These are phyloP conservation scores for Axis porcinus DNA, from an alignment of 2,113 vertebrate genomes.

Conservation along the genomic window DNA sequence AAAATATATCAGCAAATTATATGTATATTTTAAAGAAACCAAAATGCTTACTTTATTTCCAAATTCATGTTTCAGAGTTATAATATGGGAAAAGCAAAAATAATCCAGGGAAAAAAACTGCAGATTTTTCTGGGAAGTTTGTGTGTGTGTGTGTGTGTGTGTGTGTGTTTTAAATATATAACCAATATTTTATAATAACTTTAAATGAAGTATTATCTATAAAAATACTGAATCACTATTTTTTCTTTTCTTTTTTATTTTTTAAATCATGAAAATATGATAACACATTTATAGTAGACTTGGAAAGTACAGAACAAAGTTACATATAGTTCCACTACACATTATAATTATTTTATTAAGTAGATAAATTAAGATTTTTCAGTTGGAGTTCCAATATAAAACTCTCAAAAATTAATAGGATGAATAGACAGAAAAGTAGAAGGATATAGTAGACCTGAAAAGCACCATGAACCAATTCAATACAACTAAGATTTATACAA, in stretches of 20 bases:
- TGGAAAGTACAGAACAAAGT: neutral
- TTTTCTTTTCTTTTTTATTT: neutral
- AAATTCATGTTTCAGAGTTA: neutral
- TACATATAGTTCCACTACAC: neutral
- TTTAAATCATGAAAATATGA: neutral
- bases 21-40: neutral
- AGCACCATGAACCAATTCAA: neutral
- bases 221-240: neutral
- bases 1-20: neutral
- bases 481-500: neutral
- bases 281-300: neutral
- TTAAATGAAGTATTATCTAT: neutral
- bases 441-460: neutral
- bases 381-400: neutral
- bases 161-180: neutral
- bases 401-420: neutral
- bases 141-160: neutral
- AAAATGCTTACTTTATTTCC: neutral
- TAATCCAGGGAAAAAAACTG: neutral
- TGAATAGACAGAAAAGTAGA: neutral
- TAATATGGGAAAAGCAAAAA: slow-evolving; percentile 6
- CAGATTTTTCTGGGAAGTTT: neutral
- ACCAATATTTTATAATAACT: neutral
- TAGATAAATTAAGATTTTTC: neutral
- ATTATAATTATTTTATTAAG: neutral